Evolutionary conservation across 2,888 invertebrate genomes (phyloP).

Genomic region (Lordiphosa andalusiaca): DNA sequence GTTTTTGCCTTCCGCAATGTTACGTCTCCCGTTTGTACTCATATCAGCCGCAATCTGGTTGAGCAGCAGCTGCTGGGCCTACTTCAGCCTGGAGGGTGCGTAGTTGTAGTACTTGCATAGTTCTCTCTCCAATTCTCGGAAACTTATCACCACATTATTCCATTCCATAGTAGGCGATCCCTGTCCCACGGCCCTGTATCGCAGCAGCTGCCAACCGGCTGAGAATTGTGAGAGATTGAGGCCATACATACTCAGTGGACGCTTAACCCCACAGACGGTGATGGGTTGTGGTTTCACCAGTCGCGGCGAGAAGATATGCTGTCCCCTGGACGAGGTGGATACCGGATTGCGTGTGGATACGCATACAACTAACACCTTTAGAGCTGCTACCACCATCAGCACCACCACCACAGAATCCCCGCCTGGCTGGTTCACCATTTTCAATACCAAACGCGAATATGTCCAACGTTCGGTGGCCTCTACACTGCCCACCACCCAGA

Average conservation of each 20-base stretch:
- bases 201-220: constrained; percentile 46
- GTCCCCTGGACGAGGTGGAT: constrained; percentile 30
- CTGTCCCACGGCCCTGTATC: constrained; percentile 44
- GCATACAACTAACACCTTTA: not conserved
- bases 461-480: constrained; percentile 12
- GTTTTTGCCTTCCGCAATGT: constrained; percentile 9
- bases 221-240: constrained; percentile 35
- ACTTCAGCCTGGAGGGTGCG: constrained; percentile 52
- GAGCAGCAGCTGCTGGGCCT: constrained; percentile 20
- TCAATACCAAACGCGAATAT: constrained; percentile 50
- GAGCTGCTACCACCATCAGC: constrained; percentile 5
- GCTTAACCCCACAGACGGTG: constrained; percentile 20
- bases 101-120: constrained; percentile 27
- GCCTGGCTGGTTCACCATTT: constrained; percentile 42
- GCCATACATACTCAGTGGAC: constrained; percentile 23
- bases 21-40: constrained; percentile 11
- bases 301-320: constrained; percentile 52
- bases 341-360: constrained; percentile 10
- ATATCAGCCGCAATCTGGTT: constrained; percentile 20
- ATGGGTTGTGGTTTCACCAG: constrained; percentile 45
- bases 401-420: constrained; percentile 1
- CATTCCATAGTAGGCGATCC: constrained; percentile 51
- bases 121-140: not conserved
- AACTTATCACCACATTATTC: no score
- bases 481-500: not conserved